Conservation (phyloP, 1,140 invertebrate genomes). For the Cheumatopsyche charites region DNA sequence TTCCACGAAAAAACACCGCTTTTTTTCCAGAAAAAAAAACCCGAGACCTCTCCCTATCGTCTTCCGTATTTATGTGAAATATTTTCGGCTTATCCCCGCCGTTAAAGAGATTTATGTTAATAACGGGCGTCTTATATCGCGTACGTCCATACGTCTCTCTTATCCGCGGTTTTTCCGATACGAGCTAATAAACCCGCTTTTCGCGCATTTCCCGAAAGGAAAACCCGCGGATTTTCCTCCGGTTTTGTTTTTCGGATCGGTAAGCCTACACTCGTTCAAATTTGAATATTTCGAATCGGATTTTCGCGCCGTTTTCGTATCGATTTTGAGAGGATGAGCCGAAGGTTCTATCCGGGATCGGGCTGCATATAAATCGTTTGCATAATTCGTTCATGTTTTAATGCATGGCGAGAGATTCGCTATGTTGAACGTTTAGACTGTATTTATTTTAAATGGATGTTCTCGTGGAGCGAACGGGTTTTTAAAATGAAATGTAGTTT, state of each 20-base stretch:
- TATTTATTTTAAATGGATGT: no score
- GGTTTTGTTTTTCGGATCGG: neutral
- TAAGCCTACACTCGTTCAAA: neutral
- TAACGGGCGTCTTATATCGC: constrained; percentile 21
- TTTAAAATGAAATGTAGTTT: no score
- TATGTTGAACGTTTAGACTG: no score
- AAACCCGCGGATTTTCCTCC: neutral
- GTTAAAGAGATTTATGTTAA: constrained; percentile 27
- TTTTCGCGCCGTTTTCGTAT: neutral
- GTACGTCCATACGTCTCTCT: constrained; percentile 20
- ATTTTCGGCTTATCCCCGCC: constrained; percentile 17
- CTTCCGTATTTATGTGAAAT: constrained; percentile 12
- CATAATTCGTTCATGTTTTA: no score
- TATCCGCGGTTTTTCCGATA: constrained; percentile 4
- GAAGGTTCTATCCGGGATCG: no score
- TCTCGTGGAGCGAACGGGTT: no score
- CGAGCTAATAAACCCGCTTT: constrained; percentile 4
- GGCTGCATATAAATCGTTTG: no score
- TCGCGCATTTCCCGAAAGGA: neutral
- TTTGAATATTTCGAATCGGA: constrained; percentile 22
- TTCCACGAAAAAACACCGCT: neutral
- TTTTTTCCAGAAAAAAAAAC: neutral
- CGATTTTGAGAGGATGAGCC: constrained; percentile 5
- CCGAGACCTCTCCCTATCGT: no score
- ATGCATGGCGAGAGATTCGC: no score